Evolutionary conservation across 1,140 invertebrate genomes (phyloP).

Genomic region (Linepithema humile): DNA sequence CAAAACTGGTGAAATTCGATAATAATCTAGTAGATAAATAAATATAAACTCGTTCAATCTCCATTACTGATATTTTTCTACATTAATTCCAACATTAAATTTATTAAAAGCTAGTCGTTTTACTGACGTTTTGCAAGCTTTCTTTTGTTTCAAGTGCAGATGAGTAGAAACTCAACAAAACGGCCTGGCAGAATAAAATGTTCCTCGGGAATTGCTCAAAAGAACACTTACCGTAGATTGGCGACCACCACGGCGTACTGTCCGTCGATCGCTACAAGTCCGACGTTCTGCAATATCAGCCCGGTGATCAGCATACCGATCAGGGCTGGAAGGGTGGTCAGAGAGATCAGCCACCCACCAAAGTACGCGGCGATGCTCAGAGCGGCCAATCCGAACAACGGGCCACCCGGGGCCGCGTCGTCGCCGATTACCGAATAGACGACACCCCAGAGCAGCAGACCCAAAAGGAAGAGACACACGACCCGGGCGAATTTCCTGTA

Average conservation of each 20-base stretch:
- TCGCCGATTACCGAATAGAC: slow-evolving; percentile 90
- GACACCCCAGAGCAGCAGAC: slow-evolving; percentile 90
- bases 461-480: slow-evolving; percentile 88
- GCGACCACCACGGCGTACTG: slow-evolving; percentile 87
- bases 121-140: neutral
- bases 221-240: slow-evolving; percentile 86
- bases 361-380: slow-evolving; percentile 91
- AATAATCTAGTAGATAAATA: neutral
- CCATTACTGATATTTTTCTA: neutral
- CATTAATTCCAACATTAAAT: neutral
- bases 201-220: neutral
- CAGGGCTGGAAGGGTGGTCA: slow-evolving; percentile 93
- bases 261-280: slow-evolving; percentile 89
- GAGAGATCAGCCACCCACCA: slow-evolving; percentile 90
- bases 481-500: slow-evolving; percentile 91
- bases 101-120: neutral
- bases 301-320: slow-evolving; percentile 95
- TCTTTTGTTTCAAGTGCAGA: neutral
- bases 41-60: neutral
- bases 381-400: slow-evolving; percentile 91
- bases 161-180: neutral
- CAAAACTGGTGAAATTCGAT: neutral
- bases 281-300: slow-evolving; percentile 91
- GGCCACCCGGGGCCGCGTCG: slow-evolving; percentile 91
- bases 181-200: neutral